Evolutionary conservation across 2,888 invertebrate species (phyloP).

Genomic region (Uropetala carovei): DNA sequence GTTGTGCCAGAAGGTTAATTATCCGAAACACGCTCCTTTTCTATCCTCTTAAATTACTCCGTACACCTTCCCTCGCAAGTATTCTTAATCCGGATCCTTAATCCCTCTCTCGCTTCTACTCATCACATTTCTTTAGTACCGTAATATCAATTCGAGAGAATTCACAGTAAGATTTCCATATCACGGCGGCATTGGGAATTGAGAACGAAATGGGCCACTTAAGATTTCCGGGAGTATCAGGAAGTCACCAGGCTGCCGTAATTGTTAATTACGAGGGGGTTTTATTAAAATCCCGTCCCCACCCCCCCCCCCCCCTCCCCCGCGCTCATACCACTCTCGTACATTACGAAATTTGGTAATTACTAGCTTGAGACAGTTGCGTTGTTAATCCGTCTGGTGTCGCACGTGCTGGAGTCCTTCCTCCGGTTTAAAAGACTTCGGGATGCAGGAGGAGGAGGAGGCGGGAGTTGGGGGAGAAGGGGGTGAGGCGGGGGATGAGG

Average conservation of each 20-base stretch:
- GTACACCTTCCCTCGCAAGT: neutral
- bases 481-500: neutral
- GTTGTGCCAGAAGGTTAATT: neutral
- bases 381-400: slow-evolving; percentile 21
- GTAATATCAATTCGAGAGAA: slow-evolving; percentile 6
- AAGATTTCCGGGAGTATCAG: slow-evolving; percentile 30
- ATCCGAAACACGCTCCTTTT: neutral
- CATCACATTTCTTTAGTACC: neutral
- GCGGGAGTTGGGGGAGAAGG: too few species aligned
- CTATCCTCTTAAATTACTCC: neutral
- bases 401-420: slow-evolving; percentile 23
- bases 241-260: slow-evolving; percentile 24
- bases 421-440: slow-evolving; percentile 3
- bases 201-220: slow-evolving; percentile 48
- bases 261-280: slow-evolving; percentile 35
- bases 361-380: slow-evolving; percentile 19
- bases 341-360: slow-evolving; percentile 25
- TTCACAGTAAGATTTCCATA: neutral
- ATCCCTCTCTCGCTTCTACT: neutral
- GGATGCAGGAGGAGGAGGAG: neutral
- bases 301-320: too few species aligned
- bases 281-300: slow-evolving; percentile 23
- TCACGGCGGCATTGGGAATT: neutral
- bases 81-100: neutral
- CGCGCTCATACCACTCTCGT: slow-evolving; percentile 13